A percentile compares a stretch with the other conserved stretches of the same genome.
These are phyloP conservation scores for Sycon ciliatum DNA, from an alignment of 37 sponge, comb jelly and placozoan species.

Conservation along the genomic window DNA sequence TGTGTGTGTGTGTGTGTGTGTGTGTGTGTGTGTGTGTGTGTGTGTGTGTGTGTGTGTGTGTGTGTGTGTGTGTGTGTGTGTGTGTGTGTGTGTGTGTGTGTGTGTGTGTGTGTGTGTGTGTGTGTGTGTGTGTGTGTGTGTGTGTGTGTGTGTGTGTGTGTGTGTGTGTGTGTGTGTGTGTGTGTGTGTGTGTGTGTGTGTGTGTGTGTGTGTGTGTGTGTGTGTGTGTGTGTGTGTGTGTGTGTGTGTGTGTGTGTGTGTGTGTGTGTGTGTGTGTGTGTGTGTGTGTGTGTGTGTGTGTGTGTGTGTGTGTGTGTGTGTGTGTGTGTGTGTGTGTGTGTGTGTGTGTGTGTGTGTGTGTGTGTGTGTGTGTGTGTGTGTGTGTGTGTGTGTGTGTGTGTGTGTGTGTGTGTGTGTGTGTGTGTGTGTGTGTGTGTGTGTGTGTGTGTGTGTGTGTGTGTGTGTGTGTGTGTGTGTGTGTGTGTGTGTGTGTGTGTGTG, in stretches of 20 bases:
- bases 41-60: conserved; percentile 24
- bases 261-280: conserved; percentile 24
- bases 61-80: conserved; percentile 24
- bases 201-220: conserved; percentile 24
- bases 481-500: conserved; percentile 5
- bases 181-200: conserved; percentile 24
- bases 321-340: conserved; percentile 24
- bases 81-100: conserved; percentile 24
- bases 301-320: conserved; percentile 24
- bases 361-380: conserved; percentile 24
- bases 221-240: conserved; percentile 24
- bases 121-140: conserved; percentile 24
- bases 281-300: conserved; percentile 24
- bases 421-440: conserved; percentile 5
- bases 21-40: conserved; percentile 24
- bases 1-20: conserved; percentile 24
- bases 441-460: conserved; percentile 5
- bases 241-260: conserved; percentile 24
- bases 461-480: conserved; percentile 5
- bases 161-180: conserved; percentile 24
- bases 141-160: conserved; percentile 24
- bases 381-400: conserved; percentile 24
- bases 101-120: conserved; percentile 24
- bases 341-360: conserved; percentile 24
- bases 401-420: conserved; percentile 13